Conservation (phyloP, 30 jellyfish, hydroid and myxozoan genomes). For the Hydractinia symbiolongicarpus region DNA sequence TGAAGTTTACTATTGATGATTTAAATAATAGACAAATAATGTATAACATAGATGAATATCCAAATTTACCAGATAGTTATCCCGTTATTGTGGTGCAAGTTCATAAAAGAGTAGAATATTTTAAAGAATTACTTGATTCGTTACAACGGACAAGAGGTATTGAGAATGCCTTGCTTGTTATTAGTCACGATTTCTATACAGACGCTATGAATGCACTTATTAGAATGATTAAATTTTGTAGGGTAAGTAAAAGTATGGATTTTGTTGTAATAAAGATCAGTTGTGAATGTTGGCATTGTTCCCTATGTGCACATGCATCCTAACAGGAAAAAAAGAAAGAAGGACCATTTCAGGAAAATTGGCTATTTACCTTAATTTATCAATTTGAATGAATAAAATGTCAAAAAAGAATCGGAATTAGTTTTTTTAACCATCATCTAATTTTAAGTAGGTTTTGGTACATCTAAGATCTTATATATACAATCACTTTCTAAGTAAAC, state of each 20-base stretch:
- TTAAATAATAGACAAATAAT: slow-evolving; percentile 54
- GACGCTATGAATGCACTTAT: slow-evolving; percentile 69
- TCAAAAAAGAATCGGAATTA: too few species aligned
- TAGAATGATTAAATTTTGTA: slow-evolving; percentile 61
- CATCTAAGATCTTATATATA: too few species aligned
- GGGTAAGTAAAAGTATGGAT: slow-evolving; percentile 42
- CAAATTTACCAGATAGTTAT: slow-evolving; percentile 48
- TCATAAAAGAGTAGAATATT: slow-evolving; percentile 79
- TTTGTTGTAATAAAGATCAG: not conserved
- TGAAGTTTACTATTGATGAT: slow-evolving; percentile 38
- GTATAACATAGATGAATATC: slow-evolving; percentile 41
- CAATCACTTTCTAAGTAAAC: too few species aligned
- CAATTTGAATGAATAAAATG: too few species aligned
- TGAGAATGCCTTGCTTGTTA: slow-evolving; percentile 48
- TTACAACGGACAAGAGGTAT: slow-evolving; percentile 66
- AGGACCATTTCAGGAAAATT: too few species aligned
- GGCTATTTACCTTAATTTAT: too few species aligned
- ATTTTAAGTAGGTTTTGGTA: too few species aligned
- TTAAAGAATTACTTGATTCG: slow-evolving; percentile 63
- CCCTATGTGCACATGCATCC: too few species aligned
- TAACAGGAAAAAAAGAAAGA: too few species aligned
- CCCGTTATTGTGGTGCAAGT: slow-evolving; percentile 76
- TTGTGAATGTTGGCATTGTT: too few species aligned
- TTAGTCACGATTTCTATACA: slow-evolving; percentile 82
- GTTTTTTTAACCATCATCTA: too few species aligned